Evolutionary conservation across 2,888 invertebrate genomes (phyloP).

Genomic region (Zootermopsis nevadensis): DNA sequence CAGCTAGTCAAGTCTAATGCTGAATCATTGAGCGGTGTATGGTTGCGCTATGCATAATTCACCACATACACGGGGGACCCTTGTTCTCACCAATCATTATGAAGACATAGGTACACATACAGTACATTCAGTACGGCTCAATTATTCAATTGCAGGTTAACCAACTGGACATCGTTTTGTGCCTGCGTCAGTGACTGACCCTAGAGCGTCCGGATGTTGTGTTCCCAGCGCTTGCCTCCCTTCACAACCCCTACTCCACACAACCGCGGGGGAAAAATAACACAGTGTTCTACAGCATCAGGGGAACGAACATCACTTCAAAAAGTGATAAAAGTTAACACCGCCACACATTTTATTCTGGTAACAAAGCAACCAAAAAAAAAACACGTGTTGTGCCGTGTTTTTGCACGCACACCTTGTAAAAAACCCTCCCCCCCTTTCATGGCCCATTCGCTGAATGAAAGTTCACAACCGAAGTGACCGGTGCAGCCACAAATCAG

Average conservation of each 20-base stretch:
- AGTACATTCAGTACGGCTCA: slow-evolving; percentile 44
- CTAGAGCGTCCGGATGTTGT: slow-evolving; percentile 35
- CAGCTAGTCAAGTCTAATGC: slow-evolving; percentile 13
- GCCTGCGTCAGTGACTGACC: slow-evolving; percentile 20
- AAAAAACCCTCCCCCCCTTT: background rate
- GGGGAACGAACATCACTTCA: slow-evolving; percentile 26
- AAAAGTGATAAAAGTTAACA: slow-evolving; percentile 38
- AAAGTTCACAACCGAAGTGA: background rate
- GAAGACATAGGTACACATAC: slow-evolving; percentile 52
- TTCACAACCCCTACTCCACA: background rate
- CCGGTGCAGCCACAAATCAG: background rate
- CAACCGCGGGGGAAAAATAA: slow-evolving; percentile 20
- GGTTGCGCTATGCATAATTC: slow-evolving; percentile 44
- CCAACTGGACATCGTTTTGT: slow-evolving; percentile 46
- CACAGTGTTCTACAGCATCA: slow-evolving; percentile 10
- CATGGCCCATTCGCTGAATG: background rate
- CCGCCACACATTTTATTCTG: slow-evolving; percentile 29
- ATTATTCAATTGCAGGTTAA: slow-evolving; percentile 47
- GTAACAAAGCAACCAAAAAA: slow-evolving; percentile 21
- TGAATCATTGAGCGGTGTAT: slow-evolving; percentile 48
- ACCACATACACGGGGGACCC: slow-evolving; percentile 43
- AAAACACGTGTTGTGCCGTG: slow-evolving; percentile 20
- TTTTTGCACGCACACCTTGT: background rate
- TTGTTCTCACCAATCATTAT: slow-evolving; percentile 52
- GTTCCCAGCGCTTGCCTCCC: slow-evolving; percentile 16